These are phyloP conservation scores for Limnephilus marmoratus DNA, from an alignment of 2,888 invertebrate species.

Conservation along the genomic window DNA sequence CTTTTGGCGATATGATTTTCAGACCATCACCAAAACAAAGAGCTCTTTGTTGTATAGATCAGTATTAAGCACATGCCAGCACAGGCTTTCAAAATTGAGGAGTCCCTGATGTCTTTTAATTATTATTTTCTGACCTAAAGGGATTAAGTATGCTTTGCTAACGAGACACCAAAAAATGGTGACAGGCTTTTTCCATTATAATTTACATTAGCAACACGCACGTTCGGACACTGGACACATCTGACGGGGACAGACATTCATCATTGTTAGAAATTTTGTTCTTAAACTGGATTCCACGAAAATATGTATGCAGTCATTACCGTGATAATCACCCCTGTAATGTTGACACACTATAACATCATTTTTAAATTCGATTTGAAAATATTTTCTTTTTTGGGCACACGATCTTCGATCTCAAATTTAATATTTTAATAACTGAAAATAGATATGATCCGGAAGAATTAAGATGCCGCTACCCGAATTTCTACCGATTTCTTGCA, in stretches of 20 bases:
- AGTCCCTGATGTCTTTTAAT: conserved; percentile 17
- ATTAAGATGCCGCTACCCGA: no score
- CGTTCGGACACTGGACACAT: not conserved
- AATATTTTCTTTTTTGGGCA: no score
- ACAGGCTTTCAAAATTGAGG: not conserved
- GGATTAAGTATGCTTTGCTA: conserved; percentile 8
- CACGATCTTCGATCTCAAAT: no score
- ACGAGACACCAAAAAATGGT: conserved; percentile 8
- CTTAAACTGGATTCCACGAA: not conserved
- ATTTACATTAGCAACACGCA: conserved; percentile 3
- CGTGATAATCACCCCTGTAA: no score
- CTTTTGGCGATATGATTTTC: not conserved
- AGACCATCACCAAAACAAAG: not conserved
- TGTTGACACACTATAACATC: no score
- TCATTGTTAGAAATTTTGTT: not conserved
- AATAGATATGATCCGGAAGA: no score
- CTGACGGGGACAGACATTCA: not conserved
- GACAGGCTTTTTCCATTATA: conserved; percentile 19
- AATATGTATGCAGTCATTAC: no score
- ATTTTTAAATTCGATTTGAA: no score
- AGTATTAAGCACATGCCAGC: not conserved
- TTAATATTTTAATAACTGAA: no score
- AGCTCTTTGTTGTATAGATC: not conserved
- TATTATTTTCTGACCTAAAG: not conserved
- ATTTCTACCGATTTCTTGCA: no score